phyloP scores from a whole-genome alignment of 2,888 invertebrate species.

The Sclerodermus sp. region DNA sequence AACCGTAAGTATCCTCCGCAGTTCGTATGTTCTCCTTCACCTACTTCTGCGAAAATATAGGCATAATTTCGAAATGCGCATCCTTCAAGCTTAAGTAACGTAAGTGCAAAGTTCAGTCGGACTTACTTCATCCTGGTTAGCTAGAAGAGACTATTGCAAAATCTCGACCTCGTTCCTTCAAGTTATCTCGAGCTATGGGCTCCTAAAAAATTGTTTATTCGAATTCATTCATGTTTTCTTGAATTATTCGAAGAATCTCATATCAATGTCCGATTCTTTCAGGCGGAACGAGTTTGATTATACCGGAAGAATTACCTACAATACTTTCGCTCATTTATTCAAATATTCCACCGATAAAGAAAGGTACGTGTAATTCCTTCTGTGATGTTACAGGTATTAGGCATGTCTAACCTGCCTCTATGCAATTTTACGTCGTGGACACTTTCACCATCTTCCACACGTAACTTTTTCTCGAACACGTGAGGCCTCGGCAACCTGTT shows the following conservation, averaged over 20 bases:
- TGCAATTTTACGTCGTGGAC: neutral
- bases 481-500: neutral
- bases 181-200: no score
- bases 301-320: slow-evolving; percentile 81
- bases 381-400: neutral
- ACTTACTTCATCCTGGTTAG: neutral
- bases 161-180: no score
- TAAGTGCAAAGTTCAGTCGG: no score
- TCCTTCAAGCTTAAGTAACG: no score
- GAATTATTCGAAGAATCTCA: no score
- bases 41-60: slow-evolving; percentile 19
- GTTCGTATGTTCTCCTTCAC: slow-evolving; percentile 28
- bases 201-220: no score
- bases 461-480: slow-evolving; percentile 8
- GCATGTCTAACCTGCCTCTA: neutral
- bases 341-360: slow-evolving; percentile 81
- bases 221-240: no score
- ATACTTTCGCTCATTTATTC: slow-evolving; percentile 78
- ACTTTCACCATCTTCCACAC: slow-evolving; percentile 7
- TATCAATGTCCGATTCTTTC: slow-evolving; percentile 42
- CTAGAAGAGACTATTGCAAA: neutral
- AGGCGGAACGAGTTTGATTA: slow-evolving; percentile 66
- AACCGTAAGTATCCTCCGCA: slow-evolving; percentile 31
- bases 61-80: neutral
- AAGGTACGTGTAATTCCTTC: slow-evolving; percentile 63